phyloP scores from a whole-genome alignment of 2,797 vertebrate genomes.

The Characodon lateralis region DNA sequence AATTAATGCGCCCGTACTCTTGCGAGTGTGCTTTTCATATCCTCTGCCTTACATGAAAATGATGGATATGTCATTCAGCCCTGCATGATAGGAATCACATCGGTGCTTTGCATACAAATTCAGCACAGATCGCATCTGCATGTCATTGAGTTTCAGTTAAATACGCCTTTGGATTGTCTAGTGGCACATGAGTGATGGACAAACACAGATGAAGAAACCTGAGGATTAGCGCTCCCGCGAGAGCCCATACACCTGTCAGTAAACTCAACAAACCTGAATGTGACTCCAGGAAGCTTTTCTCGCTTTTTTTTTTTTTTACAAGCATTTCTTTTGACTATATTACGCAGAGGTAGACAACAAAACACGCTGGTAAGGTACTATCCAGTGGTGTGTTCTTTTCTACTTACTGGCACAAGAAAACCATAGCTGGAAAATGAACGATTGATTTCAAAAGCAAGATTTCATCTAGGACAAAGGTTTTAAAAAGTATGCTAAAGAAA shows the following conservation, averaged over 20 bases:
- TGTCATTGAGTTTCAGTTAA: constrained; percentile 62
- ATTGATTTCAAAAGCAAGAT: background rate
- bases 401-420: background rate
- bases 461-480: background rate
- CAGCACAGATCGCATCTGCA: constrained; percentile 64
- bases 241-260: constrained; percentile 69
- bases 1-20: constrained; percentile 35
- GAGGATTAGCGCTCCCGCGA: constrained; percentile 64
- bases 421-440: too few species aligned
- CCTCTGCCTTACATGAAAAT: constrained; percentile 62
- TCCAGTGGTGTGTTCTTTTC: background rate
- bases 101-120: constrained; percentile 72
- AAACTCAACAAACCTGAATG: constrained; percentile 56
- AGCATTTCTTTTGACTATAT: constrained; percentile 46
- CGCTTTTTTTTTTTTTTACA: constrained; percentile 58
- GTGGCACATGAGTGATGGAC: constrained; percentile 38
- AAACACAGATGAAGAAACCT: constrained; percentile 59
- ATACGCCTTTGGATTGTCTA: constrained; percentile 57
- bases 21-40: constrained; percentile 57
- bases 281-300: constrained; percentile 48
- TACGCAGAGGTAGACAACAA: constrained; percentile 56
- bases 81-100: constrained; percentile 59
- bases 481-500: too few species aligned
- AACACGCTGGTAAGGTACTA: constrained; percentile 62
- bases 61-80: constrained; percentile 67